Evolutionary conservation across 2,797 vertebrate genomes (phyloP).

Genomic region (Adelosebastes latens): DNA sequence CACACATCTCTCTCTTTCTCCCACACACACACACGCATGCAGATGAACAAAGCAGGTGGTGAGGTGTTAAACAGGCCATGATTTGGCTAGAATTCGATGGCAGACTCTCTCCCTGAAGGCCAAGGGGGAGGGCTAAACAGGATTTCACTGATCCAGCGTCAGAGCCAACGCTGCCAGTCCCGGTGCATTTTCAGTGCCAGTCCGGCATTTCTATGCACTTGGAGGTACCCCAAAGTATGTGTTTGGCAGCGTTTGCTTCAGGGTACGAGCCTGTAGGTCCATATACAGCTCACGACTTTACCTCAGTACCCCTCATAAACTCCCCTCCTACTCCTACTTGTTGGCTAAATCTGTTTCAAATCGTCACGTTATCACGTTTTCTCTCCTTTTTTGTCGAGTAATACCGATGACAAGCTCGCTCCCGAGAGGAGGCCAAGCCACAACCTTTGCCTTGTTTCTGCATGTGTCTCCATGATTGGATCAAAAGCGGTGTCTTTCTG

Average conservation of each 20-base stretch:
- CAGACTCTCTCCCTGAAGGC: conserved; percentile 50
- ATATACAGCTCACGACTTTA: conserved; percentile 12
- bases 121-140: conserved; percentile 47
- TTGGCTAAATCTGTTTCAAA: conserved; percentile 31
- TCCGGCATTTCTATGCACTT: conserved; percentile 20
- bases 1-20: background rate
- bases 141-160: conserved; percentile 60
- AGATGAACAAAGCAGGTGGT: conserved; percentile 60
- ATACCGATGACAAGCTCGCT: conserved; percentile 27
- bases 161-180: conserved; percentile 34
- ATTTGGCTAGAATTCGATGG: conserved; percentile 60
- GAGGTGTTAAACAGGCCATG: conserved; percentile 66
- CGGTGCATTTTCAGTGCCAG: conserved; percentile 22
- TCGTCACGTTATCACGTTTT: conserved; percentile 7
- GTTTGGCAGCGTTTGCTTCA: conserved; percentile 18
- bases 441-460: conserved; percentile 52
- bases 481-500: conserved; percentile 60
- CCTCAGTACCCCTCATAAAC: background rate
- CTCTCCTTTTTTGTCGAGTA: conserved; percentile 18
- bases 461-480: conserved; percentile 61
- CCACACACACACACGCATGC: conserved; percentile 3
- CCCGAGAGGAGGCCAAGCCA: conserved; percentile 15
- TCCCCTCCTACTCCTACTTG: background rate
- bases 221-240: background rate
- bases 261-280: conserved; percentile 21